Base-by-base conservation (phyloP, 2,888 invertebrate genomes). In the Xanthia togata region DNA sequence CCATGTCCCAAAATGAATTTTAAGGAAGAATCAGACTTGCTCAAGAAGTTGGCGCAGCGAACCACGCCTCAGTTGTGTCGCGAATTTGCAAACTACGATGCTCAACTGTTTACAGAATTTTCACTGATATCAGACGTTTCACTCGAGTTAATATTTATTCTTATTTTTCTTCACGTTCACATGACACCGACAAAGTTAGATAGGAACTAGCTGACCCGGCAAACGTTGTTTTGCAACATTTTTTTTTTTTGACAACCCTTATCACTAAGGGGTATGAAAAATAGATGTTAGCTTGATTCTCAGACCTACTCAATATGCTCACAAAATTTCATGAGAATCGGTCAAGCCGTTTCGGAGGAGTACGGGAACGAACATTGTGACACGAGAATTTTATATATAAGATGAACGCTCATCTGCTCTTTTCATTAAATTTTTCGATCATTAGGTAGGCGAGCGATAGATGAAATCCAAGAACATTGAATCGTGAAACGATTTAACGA, bases 21-120 rank as follows among this genome's bases (percentile, higher is more conserved):
- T 31, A 31, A n/a, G 31, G 1, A 38, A 50, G 23, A 41, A n/a
- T 1, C 8, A 35, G 1, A 31, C 14, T n/a, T 74, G 9, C 23
- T 17, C 9, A 17, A 26, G 12, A 50, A n/a, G 47, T 59, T 73
- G 26, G 31, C 50, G 41, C n/a, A 59, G 60, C 11, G 6, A n/a
- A 17, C 41, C 74, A 53, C n/a, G 62, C 74, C 53, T 63, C 35
- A 63, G 26, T 26, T 55, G 31, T 75, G 44, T 55, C 17, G 11
- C 23, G 23, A 55, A 74, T 75, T 55, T 55, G 14, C 44, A 75
- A 63, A 53, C n/a, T 44, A 11, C 23, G 26, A 35, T 41, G 14
- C 68, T 53, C 57, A 73, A 44, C 44, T 73, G 26, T 20, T 69
- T 60, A 26, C n/a, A 35, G 9, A 53, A 26, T 50, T 14, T 59